These are phyloP conservation scores for Tetramorium alpestre DNA, from an alignment of 1,140 invertebrate species.

Conservation along the genomic window DNA sequence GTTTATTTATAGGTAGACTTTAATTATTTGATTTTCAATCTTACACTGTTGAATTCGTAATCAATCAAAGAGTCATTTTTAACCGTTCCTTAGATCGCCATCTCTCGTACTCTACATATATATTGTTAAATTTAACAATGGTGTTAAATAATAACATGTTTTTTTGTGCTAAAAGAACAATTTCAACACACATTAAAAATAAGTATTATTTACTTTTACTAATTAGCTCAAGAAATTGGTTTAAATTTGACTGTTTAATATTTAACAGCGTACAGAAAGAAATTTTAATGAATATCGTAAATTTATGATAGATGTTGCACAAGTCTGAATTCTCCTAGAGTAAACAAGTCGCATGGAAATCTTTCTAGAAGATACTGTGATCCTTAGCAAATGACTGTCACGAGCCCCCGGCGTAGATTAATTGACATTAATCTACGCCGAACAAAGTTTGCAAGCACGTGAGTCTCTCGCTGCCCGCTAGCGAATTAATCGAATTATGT, in stretches of 20 bases:
- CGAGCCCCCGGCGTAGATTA: conserved; percentile 13
- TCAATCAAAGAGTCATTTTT: no score
- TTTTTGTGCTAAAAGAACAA: no score
- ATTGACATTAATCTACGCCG: conserved; percentile 40
- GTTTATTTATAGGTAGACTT: not conserved
- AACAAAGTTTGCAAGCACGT: conserved; percentile 22
- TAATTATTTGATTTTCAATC: not conserved
- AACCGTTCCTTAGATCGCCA: no score
- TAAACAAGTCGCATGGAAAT: conserved; percentile 22
- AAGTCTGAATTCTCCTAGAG: not conserved
- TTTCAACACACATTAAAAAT: no score
- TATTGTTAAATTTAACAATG: no score
- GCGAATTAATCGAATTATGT: conserved; percentile 58
- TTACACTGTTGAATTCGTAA: no score
- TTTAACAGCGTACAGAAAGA: no score
- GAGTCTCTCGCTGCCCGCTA: not conserved
- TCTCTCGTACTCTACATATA: no score
- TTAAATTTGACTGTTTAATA: no score
- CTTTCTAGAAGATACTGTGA: not conserved
- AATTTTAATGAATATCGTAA: not conserved
- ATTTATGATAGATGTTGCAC: not conserved
- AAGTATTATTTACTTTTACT: no score
- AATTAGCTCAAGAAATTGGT: no score
- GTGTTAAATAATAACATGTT: no score
- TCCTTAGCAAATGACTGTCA: conserved; percentile 15